Conservation (phyloP, 2,888 invertebrate genomes). For the Caenorhabditis sp. region DNA sequence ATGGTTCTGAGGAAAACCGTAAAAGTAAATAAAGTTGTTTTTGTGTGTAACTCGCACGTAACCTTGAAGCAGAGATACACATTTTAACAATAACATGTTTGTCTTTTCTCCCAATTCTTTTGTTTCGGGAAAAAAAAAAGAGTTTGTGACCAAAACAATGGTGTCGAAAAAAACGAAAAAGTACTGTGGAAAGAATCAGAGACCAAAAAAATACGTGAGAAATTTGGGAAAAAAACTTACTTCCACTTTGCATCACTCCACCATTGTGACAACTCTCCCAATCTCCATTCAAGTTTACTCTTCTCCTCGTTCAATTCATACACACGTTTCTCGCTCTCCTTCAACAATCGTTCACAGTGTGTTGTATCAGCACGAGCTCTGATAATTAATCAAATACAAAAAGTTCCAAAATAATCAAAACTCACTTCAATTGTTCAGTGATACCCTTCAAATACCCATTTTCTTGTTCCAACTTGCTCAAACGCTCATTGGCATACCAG, state of each 20-base stretch:
- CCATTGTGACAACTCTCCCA: slow-evolving; percentile 59
- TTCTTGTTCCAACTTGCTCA: slow-evolving; percentile 49
- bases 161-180: no score
- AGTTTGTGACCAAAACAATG: no score
- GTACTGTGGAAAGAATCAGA: no score
- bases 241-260: slow-evolving; percentile 63
- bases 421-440: slow-evolving; percentile 49
- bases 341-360: slow-evolving; percentile 40
- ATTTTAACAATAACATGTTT: no score
- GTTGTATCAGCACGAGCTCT: slow-evolving; percentile 40
- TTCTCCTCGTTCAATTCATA: slow-evolving; percentile 55
- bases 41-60: no score
- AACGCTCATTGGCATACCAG: slow-evolving; percentile 44
- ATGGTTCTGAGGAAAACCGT: no score
- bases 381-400: not conserved
- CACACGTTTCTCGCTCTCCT: slow-evolving; percentile 47
- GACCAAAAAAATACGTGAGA: not conserved
- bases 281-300: slow-evolving; percentile 57
- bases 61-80: no score
- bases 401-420: not conserved
- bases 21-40: no score
- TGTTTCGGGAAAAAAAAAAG: no score
- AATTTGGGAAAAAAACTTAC: slow-evolving; percentile 13
- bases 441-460: slow-evolving; percentile 48
- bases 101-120: no score